Base-by-base conservation (phyloP, 2,888 invertebrate genomes). In the Chloroclysta siterata region DNA sequence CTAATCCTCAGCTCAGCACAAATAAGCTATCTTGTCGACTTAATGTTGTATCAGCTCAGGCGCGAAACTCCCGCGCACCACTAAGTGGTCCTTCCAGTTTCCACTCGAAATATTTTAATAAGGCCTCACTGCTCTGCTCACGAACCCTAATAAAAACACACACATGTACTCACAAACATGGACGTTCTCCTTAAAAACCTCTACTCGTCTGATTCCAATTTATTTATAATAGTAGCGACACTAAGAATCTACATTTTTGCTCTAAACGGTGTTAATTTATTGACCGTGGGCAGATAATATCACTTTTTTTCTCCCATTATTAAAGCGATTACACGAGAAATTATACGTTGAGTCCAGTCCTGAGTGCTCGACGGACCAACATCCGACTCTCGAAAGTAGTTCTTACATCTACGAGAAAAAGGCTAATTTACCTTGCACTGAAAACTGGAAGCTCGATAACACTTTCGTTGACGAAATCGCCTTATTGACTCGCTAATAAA, bases 61-160 rank as follows among this genome's bases (percentile, higher is more conserved):
- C 93, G 93, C 92, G 93, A 93, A 93, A 93, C 93, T 91, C 93
- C 91, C 90, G 91, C 89, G 91, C 89, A 88, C 84, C 90, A 88
- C 92, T 93, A 93, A 93, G 93, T 93, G 93, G 93, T 90, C 91
- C 93, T 91, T 90, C 93, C 93, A 93, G 93, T 93, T 93, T 93
- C 92, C 88, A 91, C 87, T 91, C 91, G 90, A 93, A 93, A 93
- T 93, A 92, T 93, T 93, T 92, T 93, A 93, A 92, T 93, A 93
- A 92, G 91, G 88, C 89, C 87, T 87, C 90, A 85, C 89, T 88
- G 90, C 89, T 87, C 91, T 89, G 91, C 88, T 88, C 93, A 91
- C 93, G 92, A 92, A 90, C 87, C 89, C 88, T 89, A 91, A 92
- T 90, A 91, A 90, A 90, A 89, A 89, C 86, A 87, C 85, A 88